These are phyloP conservation scores for Pleuronectes platessa DNA, from an alignment of 2,113 vertebrate genomes.

Conservation along the genomic window DNA sequence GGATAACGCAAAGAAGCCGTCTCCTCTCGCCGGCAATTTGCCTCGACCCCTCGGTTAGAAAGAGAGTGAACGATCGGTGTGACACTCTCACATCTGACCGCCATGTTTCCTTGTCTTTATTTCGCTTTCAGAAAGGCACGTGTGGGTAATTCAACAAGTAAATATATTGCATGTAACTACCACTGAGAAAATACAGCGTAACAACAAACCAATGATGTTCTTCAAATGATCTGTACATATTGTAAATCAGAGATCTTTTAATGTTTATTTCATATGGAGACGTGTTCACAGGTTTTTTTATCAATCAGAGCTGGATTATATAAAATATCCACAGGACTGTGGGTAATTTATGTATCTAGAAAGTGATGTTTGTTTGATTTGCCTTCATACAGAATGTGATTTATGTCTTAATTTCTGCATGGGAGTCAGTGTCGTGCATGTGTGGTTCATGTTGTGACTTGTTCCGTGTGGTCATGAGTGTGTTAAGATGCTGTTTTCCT, in stretches of 20 bases:
- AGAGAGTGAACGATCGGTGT: constrained; percentile 55
- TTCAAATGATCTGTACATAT: background rate
- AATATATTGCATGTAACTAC: constrained; percentile 78
- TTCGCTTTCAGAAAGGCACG: constrained; percentile 73
- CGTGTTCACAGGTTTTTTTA: constrained; percentile 4
- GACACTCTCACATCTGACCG: constrained; percentile 66
- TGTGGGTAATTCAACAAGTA: constrained; percentile 68
- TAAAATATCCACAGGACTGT: background rate
- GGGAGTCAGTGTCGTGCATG: constrained; percentile 31
- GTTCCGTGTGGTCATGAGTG: constrained; percentile 22
- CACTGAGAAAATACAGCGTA: constrained; percentile 47
- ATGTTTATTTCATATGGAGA: background rate
- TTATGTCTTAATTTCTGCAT: constrained; percentile 27
- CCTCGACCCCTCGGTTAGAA: constrained; percentile 44
- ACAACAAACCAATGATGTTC: too few relatives aligned
- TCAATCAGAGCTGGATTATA: constrained; percentile 8
- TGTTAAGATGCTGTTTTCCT: constrained; percentile 34
- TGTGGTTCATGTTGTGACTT: background rate
- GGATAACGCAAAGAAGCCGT: constrained; percentile 58
- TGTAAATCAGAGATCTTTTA: background rate
- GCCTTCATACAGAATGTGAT: constrained; percentile 14
- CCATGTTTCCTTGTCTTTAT: constrained; percentile 74
- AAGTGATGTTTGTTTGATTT: constrained; percentile 31
- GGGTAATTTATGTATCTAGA: constrained; percentile 6
- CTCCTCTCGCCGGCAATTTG: constrained; percentile 55